phyloP scores from a whole-genome alignment of 2,888 invertebrate genomes.

The Dendrolimus houi region DNA sequence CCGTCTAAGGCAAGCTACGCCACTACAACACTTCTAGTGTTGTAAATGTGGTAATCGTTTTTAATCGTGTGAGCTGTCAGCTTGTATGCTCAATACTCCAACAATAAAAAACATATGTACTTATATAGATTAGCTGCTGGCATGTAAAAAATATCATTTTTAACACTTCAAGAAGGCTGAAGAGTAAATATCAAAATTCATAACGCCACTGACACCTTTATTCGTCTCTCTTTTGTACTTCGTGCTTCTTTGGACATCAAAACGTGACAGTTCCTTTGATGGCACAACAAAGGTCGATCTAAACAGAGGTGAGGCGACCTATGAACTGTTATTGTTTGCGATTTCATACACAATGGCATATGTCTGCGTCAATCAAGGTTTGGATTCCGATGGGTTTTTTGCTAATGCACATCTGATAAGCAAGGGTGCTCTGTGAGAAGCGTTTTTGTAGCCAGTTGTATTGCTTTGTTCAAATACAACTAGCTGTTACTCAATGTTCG shows the following conservation, averaged over 20 bases:
- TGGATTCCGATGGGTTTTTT: constrained; percentile 32
- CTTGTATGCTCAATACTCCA: no score
- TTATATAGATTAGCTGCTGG: no score
- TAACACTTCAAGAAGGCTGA: no score
- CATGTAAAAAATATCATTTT: no score
- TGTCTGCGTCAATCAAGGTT: constrained; percentile 36
- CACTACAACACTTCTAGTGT: no score
- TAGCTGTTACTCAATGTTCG: background rate
- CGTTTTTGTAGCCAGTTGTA: background rate
- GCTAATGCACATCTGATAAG: constrained; percentile 37
- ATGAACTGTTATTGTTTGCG: constrained; percentile 1
- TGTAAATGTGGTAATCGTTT: no score
- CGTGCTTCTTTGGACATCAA: background rate
- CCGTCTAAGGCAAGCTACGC: no score
- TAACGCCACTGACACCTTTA: background rate
- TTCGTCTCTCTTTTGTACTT: constrained; percentile 1
- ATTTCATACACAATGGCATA: constrained; percentile 1
- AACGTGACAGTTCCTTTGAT: background rate
- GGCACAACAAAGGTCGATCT: background rate
- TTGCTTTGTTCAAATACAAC: background rate
- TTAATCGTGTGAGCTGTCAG: no score
- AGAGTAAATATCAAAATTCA: background rate
- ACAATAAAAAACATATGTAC: no score
- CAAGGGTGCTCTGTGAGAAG: background rate
- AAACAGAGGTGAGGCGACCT: background rate